Percentiles rank a stretch among this genome's conserved stretches.
Conservation (phyloP, 2,113 vertebrate genomes). For the Nibea coibor region DNA sequence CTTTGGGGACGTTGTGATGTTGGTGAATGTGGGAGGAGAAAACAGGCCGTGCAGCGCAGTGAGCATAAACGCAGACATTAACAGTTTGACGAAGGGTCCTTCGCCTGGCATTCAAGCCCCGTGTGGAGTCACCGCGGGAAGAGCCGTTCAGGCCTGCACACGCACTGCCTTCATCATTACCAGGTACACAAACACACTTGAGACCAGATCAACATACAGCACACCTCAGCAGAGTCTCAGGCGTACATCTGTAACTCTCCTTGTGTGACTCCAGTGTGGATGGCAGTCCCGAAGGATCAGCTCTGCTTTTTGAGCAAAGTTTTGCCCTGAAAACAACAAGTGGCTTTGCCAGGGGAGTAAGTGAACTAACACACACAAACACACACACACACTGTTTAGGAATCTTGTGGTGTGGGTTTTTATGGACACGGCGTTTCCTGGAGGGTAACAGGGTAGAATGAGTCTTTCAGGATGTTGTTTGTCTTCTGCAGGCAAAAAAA, state of each 20-base stretch:
- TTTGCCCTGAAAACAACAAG: conserved; percentile 70
- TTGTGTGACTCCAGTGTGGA: conserved; percentile 68
- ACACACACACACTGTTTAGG: not conserved
- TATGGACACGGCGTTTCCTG: no score
- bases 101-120: conserved; percentile 61
- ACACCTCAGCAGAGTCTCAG: no score
- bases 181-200: conserved; percentile 79
- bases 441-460: no score
- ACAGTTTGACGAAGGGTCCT: conserved; percentile 36
- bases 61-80: conserved; percentile 82
- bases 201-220: not conserved
- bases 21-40: conserved; percentile 80
- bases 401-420: no score
- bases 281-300: conserved; percentile 66
- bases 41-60: conserved; percentile 65
- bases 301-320: conserved; percentile 72
- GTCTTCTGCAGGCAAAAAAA: no score
- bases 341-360: conserved; percentile 72
- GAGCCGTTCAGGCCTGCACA: conserved; percentile 56
- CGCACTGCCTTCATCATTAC: conserved; percentile 87
- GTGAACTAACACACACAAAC: conserved; percentile 28
- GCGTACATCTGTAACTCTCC: conserved; percentile 13
- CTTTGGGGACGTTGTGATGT: conserved; percentile 90
- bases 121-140: conserved; percentile 80
- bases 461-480: no score